Evolutionary conservation across 2,888 invertebrate genomes (phyloP).

Genomic region (Merodon equestris): DNA sequence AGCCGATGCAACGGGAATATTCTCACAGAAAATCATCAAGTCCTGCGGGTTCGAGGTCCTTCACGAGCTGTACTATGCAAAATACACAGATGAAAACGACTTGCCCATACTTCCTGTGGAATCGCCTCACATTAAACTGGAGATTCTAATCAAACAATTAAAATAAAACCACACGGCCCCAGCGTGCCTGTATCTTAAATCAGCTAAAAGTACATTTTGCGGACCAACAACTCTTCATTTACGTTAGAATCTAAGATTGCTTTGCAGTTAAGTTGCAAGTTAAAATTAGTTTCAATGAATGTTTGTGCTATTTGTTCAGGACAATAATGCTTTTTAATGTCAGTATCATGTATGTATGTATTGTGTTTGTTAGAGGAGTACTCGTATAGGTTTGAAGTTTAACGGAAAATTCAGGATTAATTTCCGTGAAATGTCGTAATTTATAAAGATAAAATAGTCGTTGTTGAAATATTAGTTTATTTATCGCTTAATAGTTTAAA

Average conservation of each 20-base stretch:
- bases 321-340: constrained; percentile 33
- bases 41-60: constrained; percentile 84
- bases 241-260: constrained; percentile 23
- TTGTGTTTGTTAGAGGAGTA: not conserved
- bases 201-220: constrained; percentile 38
- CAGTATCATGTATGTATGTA: not conserved
- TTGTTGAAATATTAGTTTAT: constrained; percentile 32
- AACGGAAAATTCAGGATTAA: not conserved
- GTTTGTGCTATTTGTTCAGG: constrained; percentile 8
- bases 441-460: constrained; percentile 5
- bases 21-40: constrained; percentile 87
- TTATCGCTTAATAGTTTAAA: constrained; percentile 33
- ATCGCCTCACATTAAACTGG: constrained; percentile 85
- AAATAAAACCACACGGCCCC: constrained; percentile 25
- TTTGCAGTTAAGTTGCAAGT: constrained; percentile 10
- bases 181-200: too few relatives aligned
- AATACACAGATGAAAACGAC: constrained; percentile 83
- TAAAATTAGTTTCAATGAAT: constrained; percentile 6
- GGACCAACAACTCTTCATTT: constrained; percentile 44
- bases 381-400: too few relatives aligned
- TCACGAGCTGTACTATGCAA: constrained; percentile 84
- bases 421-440: not conserved
- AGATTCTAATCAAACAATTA: constrained; percentile 81
- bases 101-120: constrained; percentile 81
- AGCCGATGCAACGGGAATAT: constrained; percentile 89